Evolutionary conservation across 2,797 vertebrate genomes (phyloP), one percentile per base, ranked within the genome.

Genomic region (Amblyopsis hoosieri): DNA sequence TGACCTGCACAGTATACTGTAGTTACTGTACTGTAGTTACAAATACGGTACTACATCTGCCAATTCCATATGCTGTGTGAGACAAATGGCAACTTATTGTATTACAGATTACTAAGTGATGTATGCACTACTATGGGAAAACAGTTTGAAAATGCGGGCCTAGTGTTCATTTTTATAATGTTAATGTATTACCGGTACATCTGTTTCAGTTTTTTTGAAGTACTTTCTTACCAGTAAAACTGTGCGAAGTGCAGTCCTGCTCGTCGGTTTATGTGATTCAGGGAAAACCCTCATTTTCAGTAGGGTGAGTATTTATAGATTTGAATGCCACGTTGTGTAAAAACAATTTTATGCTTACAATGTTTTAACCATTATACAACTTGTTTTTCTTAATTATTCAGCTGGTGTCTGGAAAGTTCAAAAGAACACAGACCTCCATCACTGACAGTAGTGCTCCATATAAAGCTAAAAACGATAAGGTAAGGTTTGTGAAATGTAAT

Each of bases 261-360:
- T 99, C 54, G 87, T 97, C 56, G 97, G 97, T 8, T 90, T 98
- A n/a, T 96, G 96, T 68, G 96, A 98, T 71, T 92, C 96, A 0
- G 97, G 97, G 37, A 99, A 99, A 81, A 97, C 96, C 0, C 90
- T 99, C 8, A 91, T 99, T 0, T 98, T 98, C 75, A 93, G 90
- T 19, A 85, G 95, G 87, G 97, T 98, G 89, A 85, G 90, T 84
- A 1, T 9, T 12, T 47, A 14, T 1, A 14, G 55, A n/a, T 19
- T n/a, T 46, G 45, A n/a, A n/a, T 2, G 65, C 66, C 76, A 74
- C 71, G 62, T 71, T 55, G 46, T 6, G 42, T 1, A 0, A 14
- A 10, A 2, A 0, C 1, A 47, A 11, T 31, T 8, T 1, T 10
- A 14, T 69, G 72, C 61, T 11, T 53, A 31, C 33, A 6, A 1